phyloP scores from a whole-genome alignment of 2,888 invertebrate genomes.

The Epinotia bilunana region DNA sequence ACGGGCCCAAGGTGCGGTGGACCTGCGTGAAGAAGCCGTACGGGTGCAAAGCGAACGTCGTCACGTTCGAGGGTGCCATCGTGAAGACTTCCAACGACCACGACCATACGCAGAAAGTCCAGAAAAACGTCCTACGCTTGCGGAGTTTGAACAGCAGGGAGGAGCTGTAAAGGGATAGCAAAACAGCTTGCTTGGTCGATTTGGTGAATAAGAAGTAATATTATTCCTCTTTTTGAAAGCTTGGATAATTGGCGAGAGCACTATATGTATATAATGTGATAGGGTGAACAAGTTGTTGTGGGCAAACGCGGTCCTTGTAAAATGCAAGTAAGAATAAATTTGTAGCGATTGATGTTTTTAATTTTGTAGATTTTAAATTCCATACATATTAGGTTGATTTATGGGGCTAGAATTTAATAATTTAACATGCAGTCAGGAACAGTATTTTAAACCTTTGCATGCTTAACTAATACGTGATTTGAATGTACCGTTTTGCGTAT shows the following conservation, averaged over 20 bases:
- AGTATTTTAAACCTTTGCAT: neutral
- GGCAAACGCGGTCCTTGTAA: neutral
- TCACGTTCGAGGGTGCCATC: conserved; percentile 17
- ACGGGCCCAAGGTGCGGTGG: conserved; percentile 47
- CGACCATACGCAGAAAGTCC: conserved; percentile 11
- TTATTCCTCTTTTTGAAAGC: too few species aligned
- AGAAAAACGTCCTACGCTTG: conserved; percentile 2
- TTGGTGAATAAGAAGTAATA: neutral
- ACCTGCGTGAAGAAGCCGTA: conserved; percentile 32
- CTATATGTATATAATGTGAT: too few species aligned
- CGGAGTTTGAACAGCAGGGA: neutral
- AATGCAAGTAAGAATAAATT: neutral
- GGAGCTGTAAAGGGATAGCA: neutral
- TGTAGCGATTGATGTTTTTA: too few species aligned
- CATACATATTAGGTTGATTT: neutral
- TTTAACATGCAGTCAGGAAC: neutral
- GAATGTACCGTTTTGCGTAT: neutral
- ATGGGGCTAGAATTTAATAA: neutral
- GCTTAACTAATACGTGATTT: neutral
- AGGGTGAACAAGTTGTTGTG: neutral
- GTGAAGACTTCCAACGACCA: neutral
- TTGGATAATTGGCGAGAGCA: too few species aligned
- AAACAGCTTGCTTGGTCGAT: neutral
- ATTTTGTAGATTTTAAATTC: neutral
- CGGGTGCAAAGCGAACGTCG: conserved; percentile 35